Evolutionary conservation across 1,140 invertebrate species (phyloP), one percentile per base, ranked within the genome.

Genomic region (Lepidurus packardi): DNA sequence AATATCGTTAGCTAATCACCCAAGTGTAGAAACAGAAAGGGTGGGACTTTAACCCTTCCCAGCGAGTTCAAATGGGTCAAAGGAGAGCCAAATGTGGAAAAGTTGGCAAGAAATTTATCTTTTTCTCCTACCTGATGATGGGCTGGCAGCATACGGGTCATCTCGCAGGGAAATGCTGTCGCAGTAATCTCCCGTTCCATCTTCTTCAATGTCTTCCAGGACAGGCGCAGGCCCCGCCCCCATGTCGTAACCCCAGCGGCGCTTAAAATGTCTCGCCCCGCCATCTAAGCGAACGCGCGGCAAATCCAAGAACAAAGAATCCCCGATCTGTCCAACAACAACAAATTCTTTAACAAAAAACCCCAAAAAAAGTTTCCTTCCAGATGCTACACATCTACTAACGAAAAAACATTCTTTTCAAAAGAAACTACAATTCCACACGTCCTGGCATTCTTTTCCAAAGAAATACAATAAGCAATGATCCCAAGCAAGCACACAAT

Each of bases 221-320:
- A 91, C 87, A 44, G 89, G 89, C 2, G 90, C 90, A n/a, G 90
- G 90, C 2, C 89, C 89, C 45, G 87, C 87, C 53, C 53, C 53
- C 83, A 89, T 83, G 78, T 88, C 91, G 85, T 86, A 91, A 81
- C 86, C 90, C 90, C 89, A 90, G 77, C 89, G 85, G 76, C 88
- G 86, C 43, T 89, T 84, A 83, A 90, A 88, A 80, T 89, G 85
- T 81, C 87, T 86, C 13, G 88, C 87, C 9, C 90, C 90, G 13
- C 90, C 90, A 82, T 92, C 91, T 78, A 92, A 84, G 47, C 91
- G 86, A 7, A 92, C 89, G 8, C 91, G 87, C 24, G 91, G 91
- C 75, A 91, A 82, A 79, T 90, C 89, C 6, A 89, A 87, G 82
- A 89, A 89, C 83, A 89, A 85, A 21, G 88, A 86, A 81, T 89